Percentiles rank a stretch among this genome's conserved stretches.
Conservation (phyloP, 2,888 invertebrate species). For the Julus scandinavius region DNA sequence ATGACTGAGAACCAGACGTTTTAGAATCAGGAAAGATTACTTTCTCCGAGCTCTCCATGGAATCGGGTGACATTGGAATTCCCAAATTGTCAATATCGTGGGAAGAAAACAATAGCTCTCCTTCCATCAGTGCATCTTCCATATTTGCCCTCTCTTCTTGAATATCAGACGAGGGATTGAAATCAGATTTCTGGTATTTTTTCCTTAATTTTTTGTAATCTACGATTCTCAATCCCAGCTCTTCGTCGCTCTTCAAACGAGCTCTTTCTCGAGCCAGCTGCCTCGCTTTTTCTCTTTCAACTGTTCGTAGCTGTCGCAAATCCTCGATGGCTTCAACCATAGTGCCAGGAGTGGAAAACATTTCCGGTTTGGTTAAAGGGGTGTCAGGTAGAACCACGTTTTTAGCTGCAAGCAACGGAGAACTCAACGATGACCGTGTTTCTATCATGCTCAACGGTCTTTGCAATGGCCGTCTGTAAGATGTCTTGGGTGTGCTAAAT, state of each 20-base stretch:
- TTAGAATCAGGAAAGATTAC: slow-evolving; percentile 3
- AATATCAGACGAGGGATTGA: neutral
- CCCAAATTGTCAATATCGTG: neutral
- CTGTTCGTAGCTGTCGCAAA: slow-evolving; percentile 60
- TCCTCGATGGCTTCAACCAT: slow-evolving; percentile 53
- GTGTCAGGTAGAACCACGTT: slow-evolving; percentile 58
- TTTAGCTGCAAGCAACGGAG: slow-evolving; percentile 45
- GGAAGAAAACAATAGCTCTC: neutral
- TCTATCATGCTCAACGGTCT: slow-evolving; percentile 57
- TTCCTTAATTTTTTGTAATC: slow-evolving; percentile 61
- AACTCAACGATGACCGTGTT: slow-evolving; percentile 41
- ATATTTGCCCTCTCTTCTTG: slow-evolving; percentile 57
- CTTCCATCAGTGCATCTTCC: slow-evolving; percentile 21
- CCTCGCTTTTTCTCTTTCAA: slow-evolving; percentile 69
- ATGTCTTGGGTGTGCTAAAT: slow-evolving; percentile 62
- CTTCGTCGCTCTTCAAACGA: slow-evolving; percentile 77
- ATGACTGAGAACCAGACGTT: slow-evolving; percentile 30
- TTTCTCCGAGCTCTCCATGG: neutral
- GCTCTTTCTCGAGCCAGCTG: slow-evolving; percentile 75
- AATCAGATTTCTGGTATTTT: slow-evolving; percentile 62
- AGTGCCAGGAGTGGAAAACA: slow-evolving; percentile 57
- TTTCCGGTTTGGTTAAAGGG: slow-evolving; percentile 62
- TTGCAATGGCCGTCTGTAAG: slow-evolving; percentile 61
- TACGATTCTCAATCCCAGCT: slow-evolving; percentile 70
- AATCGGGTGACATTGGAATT: neutral